phyloP scores from a whole-genome alignment of 2,888 invertebrate genomes.

The Noctua janthina region DNA sequence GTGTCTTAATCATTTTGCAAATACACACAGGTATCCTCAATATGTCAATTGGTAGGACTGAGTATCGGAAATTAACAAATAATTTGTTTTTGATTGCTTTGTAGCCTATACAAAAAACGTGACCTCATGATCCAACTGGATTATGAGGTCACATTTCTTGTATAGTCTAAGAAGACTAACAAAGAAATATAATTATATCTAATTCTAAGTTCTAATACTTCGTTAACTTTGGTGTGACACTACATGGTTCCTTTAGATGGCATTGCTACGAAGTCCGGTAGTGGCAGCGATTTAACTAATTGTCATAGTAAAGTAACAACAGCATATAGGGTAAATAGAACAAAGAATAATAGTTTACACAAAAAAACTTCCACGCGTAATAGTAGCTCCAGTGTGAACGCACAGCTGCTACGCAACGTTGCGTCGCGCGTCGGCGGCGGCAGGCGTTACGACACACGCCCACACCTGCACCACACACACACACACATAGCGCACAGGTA shows the following conservation, averaged over 20 bases:
- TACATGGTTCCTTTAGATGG: background rate
- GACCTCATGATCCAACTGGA: background rate
- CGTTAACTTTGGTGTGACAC: background rate
- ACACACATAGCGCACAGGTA: constrained; percentile 75
- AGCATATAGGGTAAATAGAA: background rate
- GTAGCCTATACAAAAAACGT: background rate
- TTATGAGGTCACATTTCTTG: background rate
- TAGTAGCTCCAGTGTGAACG: constrained; percentile 76
- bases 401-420: constrained; percentile 79
- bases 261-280: background rate
- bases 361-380: background rate
- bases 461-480: constrained; percentile 71
- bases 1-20: constrained; percentile 51
- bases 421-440: constrained; percentile 75
- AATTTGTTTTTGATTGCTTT: constrained; percentile 39
- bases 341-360: background rate
- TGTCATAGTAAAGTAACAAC: background rate
- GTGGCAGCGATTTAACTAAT: background rate
- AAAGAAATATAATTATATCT: background rate
- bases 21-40: constrained; percentile 34
- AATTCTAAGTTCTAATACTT: no score
- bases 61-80: constrained; percentile 21
- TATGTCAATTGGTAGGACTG: constrained; percentile 19
- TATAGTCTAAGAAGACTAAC: background rate
- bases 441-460: constrained; percentile 85